These are phyloP conservation scores for Tanytarsus gracilentus DNA, from an alignment of 2,888 invertebrate species.

Conservation along the genomic window DNA sequence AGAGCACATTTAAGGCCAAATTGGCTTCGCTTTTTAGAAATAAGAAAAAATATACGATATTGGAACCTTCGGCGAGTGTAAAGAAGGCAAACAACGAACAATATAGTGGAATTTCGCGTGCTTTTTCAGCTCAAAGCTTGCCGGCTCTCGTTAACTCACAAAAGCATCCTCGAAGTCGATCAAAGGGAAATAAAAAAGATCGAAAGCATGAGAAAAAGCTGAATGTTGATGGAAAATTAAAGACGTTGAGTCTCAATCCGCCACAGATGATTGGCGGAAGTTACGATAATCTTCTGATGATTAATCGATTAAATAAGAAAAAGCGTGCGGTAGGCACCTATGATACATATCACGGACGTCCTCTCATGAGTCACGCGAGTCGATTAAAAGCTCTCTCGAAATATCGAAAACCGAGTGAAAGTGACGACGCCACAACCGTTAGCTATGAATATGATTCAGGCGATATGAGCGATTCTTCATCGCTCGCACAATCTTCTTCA, in stretches of 20 bases:
- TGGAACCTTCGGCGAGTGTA: neutral
- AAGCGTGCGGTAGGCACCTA: neutral
- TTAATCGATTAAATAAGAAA: slow-evolving; percentile 13
- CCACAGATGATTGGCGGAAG: slow-evolving; percentile 27
- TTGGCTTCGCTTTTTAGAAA: slow-evolving; percentile 20
- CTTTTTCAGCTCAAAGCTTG: slow-evolving; percentile 9
- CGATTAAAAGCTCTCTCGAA: slow-evolving; percentile 16
- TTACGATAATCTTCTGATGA: slow-evolving; percentile 16
- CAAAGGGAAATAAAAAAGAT: neutral
- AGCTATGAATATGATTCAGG: slow-evolving; percentile 25
- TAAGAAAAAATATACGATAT: slow-evolving; percentile 24
- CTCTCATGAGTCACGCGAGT: neutral
- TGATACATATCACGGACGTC: slow-evolving; percentile 23
- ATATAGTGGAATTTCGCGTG: neutral
- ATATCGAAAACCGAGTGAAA: slow-evolving; percentile 21
- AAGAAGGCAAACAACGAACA: neutral
- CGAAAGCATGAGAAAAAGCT: neutral
- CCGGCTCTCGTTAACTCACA: neutral
- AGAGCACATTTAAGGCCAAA: slow-evolving; percentile 19
- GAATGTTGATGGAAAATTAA: slow-evolving; percentile 9
- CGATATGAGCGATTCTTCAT: slow-evolving; percentile 20
- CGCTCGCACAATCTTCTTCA: neutral
- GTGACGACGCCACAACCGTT: slow-evolving; percentile 19
- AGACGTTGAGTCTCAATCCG: slow-evolving; percentile 8
- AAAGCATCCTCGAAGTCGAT: neutral